Conservation (phyloP, 92 coral and sea anemone genomes). For the Paramuricea clavata region DNA sequence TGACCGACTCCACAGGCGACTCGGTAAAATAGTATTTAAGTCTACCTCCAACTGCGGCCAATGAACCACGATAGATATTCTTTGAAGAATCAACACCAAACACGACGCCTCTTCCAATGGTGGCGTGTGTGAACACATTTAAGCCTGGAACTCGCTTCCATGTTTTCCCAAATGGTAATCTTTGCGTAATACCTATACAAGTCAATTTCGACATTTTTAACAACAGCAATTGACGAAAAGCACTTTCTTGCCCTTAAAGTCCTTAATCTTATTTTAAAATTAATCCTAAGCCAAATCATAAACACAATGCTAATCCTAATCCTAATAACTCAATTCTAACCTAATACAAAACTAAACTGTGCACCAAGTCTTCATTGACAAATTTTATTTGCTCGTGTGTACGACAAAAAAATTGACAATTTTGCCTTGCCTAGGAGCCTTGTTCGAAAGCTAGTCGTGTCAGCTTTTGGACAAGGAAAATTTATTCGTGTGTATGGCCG, state of each 20-base stretch:
- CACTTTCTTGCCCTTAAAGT: background rate
- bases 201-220: background rate
- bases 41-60: background rate
- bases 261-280: too few species aligned
- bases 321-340: background rate
- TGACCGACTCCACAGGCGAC: too few species aligned
- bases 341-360: too few species aligned
- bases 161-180: background rate
- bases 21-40: background rate
- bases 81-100: conserved; percentile 7
- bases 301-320: background rate
- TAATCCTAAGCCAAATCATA: background rate
- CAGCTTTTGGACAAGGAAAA: too few species aligned
- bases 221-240: background rate
- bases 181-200: background rate
- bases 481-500: too few species aligned
- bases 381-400: too few species aligned
- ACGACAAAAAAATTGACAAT: too few species aligned
- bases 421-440: too few species aligned
- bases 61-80: background rate
- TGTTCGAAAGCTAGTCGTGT: too few species aligned
- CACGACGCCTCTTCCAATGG: background rate
- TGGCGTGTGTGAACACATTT: background rate
- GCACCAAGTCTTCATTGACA: too few species aligned
- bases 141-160: background rate